These are phyloP conservation scores for Asarcornis scutulata DNA, from an alignment of 2,113 vertebrate species.

Conservation along the genomic window DNA sequence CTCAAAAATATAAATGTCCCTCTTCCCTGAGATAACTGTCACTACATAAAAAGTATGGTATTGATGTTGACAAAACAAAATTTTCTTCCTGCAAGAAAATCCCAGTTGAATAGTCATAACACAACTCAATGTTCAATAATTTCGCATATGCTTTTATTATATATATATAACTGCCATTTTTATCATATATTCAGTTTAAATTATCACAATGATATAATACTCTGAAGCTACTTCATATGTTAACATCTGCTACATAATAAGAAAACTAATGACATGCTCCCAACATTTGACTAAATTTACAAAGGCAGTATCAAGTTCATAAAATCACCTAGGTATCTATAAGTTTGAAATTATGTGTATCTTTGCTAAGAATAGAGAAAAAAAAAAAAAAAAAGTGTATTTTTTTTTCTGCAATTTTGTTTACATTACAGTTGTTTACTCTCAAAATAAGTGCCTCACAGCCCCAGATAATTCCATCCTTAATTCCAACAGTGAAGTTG, in stretches of 20 bases:
- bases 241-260: not conserved
- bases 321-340: not conserved
- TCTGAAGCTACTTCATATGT: not conserved
- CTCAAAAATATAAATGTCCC: conserved; percentile 6
- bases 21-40: conserved; percentile 14
- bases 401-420: not conserved
- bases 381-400: no score
- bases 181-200: not conserved
- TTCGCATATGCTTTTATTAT: not conserved
- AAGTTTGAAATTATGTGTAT: not conserved
- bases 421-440: not conserved
- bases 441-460: not conserved
- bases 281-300: not conserved
- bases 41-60: not conserved
- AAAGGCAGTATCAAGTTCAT: not conserved
- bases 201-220: not conserved
- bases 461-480: not conserved
- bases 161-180: not conserved
- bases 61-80: not conserved
- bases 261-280: not conserved
- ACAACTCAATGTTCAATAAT: not conserved
- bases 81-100: not conserved
- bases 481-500: not conserved
- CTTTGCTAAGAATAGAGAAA: not conserved
- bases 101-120: not conserved